These are phyloP conservation scores for Anorthoa munda DNA, from an alignment of 2,888 invertebrate genomes.

Conservation along the genomic window DNA sequence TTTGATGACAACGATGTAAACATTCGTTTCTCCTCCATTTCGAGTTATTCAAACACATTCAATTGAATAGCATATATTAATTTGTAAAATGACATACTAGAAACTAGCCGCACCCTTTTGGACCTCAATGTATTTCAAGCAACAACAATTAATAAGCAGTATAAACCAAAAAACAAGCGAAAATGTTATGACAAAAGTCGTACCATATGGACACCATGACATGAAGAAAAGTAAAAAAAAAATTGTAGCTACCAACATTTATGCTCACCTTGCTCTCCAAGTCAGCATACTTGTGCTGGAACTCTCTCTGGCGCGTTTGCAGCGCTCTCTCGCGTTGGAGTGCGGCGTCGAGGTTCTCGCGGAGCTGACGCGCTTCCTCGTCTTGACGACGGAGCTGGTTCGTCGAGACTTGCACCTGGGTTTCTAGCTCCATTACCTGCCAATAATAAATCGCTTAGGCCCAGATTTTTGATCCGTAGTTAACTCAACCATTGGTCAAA, in stretches of 20 bases:
- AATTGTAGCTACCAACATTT: slow-evolving; percentile 29
- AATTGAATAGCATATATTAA: no score
- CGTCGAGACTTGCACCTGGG: slow-evolving; percentile 97
- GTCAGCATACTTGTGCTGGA: slow-evolving; percentile 93
- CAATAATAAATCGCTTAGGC: no score
- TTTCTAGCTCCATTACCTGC: slow-evolving; percentile 98
- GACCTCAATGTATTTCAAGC: neutral
- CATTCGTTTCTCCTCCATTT: no score
- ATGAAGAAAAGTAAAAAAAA: slow-evolving; percentile 42
- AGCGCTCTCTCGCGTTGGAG: slow-evolving; percentile 94
- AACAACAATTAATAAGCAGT: slow-evolving; percentile 34
- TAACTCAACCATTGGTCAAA: no score
- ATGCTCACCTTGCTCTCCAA: slow-evolving; percentile 89
- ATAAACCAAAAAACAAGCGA: slow-evolving; percentile 6
- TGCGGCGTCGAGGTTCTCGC: slow-evolving; percentile 94
- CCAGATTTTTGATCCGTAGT: no score
- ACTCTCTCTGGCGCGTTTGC: slow-evolving; percentile 95
- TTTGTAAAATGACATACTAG: no score
- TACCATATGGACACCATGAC: slow-evolving; percentile 40
- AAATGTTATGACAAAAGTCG: slow-evolving; percentile 26
- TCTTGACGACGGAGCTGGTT: slow-evolving; percentile 97
- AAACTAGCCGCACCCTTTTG: no score
- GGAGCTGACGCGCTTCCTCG: slow-evolving; percentile 96
- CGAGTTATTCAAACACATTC: no score
- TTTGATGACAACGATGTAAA: no score